Evolutionary conservation across 2,888 invertebrate species (phyloP).

Genomic region (Kuschelorhynchus macadamiae): DNA sequence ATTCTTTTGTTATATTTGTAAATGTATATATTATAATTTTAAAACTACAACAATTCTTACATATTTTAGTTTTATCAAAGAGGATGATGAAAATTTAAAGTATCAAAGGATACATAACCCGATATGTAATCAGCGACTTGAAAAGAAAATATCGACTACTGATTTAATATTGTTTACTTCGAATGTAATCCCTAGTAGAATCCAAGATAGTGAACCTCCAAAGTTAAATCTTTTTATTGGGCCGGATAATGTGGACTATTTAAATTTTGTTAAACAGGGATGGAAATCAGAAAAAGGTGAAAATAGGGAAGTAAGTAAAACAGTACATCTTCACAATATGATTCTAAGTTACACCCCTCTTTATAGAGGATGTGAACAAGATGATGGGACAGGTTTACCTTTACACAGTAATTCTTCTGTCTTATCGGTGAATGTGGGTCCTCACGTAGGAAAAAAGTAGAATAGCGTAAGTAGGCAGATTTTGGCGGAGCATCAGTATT

Average conservation of each 20-base stretch:
- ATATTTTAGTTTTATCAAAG: slow-evolving; percentile 54
- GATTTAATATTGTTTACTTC: slow-evolving; percentile 75
- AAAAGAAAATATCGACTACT: slow-evolving; percentile 75
- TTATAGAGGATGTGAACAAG: no score
- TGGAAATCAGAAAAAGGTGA: slow-evolving; percentile 74
- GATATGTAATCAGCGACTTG: slow-evolving; percentile 71
- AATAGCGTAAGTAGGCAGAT: no score
- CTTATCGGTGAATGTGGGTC: no score
- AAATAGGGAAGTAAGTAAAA: slow-evolving; percentile 60
- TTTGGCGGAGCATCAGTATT: no score
- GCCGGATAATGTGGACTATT: slow-evolving; percentile 73
- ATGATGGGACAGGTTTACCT: no score
- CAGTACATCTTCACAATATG: no score
- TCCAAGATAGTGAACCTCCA: slow-evolving; percentile 64
- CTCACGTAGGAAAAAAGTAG: no score
- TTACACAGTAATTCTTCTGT: no score
- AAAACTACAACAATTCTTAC: no score
- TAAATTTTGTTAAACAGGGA: slow-evolving; percentile 78
- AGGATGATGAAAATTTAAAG: slow-evolving; percentile 62
- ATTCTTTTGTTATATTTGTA: no score
- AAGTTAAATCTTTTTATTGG: slow-evolving; percentile 75
- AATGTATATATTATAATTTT: no score
- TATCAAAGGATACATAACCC: slow-evolving; percentile 72
- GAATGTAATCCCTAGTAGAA: slow-evolving; percentile 61
- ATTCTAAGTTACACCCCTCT: no score